Evolutionary conservation across 2,113 vertebrate genomes (phyloP), one percentile per base, ranked within the genome.

Genomic region (Scomber colias): DNA sequence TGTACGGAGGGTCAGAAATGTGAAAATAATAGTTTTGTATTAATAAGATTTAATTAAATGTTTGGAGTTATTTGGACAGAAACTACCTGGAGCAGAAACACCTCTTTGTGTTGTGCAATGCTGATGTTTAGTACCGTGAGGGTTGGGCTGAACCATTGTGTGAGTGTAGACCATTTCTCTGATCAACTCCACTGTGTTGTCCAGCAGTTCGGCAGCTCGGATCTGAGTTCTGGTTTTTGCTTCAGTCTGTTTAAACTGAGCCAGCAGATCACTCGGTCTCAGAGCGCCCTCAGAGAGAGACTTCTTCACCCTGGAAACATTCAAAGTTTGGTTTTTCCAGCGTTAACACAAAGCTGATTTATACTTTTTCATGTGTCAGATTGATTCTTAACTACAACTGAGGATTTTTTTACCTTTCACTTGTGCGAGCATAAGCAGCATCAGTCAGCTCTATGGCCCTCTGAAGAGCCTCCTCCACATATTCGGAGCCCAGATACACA

Each of bases 91-190:
- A n/a, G 19, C 19, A 30, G 21, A 54, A 21, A 31, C 15, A 8
- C 57, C 19, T 76, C 0, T 16, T 0, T 35, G 40, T 21, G 0
- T 40, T 48, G 46, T 69, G 50, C 45, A 15, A 4, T 9, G 19
- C 5, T 71, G 17, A 17, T 51, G n/a, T 17, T 67, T 2, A 6
- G 53, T 93, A 95, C 95, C 95, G 4, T 86, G 90, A 61, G 84
- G 76, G 55, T 75, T 84, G 30, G 90, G 87, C 81, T 92, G 87
- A 56, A 68, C 78, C 93, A 95, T 93, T 3, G 87, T 90, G 82
- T 93, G 90, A 1, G 94, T 95, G 91, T 96, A 96, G 66, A 96
- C 95, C 95, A 96, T 94, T 92, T 96, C 93, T 71, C 95, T 84
- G 80, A 96, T 95, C 81, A 96, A 89, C 75, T 95, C 95, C 81